These are phyloP conservation scores for Passer domesticus DNA, from an alignment of 2,113 vertebrate species.

Conservation along the genomic window DNA sequence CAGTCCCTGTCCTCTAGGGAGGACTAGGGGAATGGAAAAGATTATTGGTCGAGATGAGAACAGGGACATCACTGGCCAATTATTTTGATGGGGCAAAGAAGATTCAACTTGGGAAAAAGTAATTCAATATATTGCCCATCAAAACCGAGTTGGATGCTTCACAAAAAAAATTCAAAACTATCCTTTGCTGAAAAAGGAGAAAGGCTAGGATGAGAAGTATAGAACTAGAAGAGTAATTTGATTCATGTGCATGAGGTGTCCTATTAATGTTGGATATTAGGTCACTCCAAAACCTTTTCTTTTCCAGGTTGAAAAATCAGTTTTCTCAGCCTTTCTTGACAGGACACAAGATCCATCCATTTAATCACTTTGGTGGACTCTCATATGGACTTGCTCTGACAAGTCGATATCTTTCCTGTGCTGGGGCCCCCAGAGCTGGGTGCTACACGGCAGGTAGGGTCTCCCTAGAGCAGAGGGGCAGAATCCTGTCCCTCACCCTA, in stretches of 20 bases:
- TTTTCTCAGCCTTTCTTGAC: background rate
- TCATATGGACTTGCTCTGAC: no score
- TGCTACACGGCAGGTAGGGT: no score
- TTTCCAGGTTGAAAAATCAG: background rate
- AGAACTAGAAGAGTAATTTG: background rate
- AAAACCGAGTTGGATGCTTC: background rate
- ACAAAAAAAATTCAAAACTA: background rate
- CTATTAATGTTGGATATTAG: background rate
- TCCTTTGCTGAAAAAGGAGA: background rate
- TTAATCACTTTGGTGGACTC: background rate
- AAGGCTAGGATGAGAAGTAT: background rate
- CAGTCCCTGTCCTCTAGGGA: rapidly evolving
- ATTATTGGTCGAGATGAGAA: rapidly evolving
- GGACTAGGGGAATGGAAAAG: background rate
- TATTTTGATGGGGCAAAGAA: background rate
- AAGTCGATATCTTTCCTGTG: rapidly evolving
- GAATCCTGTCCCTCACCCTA: background rate
- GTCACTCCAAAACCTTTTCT: background rate
- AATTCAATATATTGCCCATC: background rate
- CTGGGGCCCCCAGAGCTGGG: background rate
- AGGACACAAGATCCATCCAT: background rate
- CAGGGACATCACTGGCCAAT: background rate
- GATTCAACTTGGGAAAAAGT: background rate
- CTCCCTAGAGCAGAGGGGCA: background rate
- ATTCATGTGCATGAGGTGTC: background rate